Conservation (phyloP, 2,797 vertebrate genomes). For the Silurus lanzhouensis region DNA sequence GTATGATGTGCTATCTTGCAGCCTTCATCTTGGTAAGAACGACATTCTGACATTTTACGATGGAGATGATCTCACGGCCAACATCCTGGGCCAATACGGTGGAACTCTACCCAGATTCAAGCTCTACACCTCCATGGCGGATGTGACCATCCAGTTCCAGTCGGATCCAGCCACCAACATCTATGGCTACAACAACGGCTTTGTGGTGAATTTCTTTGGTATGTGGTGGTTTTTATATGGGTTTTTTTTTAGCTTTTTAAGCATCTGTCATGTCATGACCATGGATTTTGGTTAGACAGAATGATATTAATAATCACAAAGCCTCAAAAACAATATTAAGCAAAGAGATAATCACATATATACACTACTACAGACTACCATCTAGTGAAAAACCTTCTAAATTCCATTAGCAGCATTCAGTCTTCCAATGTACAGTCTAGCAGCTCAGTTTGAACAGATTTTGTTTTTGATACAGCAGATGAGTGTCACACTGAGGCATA, state of each 20-base stretch:
- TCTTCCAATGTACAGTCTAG: not conserved
- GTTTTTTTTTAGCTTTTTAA: not conserved
- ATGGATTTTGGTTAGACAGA: no score
- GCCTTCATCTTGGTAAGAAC: conserved; percentile 85
- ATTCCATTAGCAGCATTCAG: not conserved
- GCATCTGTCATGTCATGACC: not conserved
- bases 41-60: conserved; percentile 94
- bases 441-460: not conserved
- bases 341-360: not conserved
- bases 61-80: conserved; percentile 92
- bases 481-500: no score
- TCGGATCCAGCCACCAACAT: conserved; percentile 89
- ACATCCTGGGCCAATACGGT: conserved; percentile 94
- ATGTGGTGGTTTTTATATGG: conserved; percentile 51
- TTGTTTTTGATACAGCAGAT: not conserved
- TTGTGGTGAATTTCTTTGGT: conserved; percentile 96
- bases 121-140: conserved; percentile 90
- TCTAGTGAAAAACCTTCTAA: not conserved
- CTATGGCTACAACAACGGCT: conserved; percentile 90
- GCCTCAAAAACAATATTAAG: not conserved
- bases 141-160: conserved; percentile 96
- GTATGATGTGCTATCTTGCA: conserved; percentile 55
- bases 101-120: conserved; percentile 84
- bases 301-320: not conserved
- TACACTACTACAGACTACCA: not conserved